Base-by-base conservation (phyloP, 2,888 invertebrate genomes). In the Leptopilina myrica region DNA sequence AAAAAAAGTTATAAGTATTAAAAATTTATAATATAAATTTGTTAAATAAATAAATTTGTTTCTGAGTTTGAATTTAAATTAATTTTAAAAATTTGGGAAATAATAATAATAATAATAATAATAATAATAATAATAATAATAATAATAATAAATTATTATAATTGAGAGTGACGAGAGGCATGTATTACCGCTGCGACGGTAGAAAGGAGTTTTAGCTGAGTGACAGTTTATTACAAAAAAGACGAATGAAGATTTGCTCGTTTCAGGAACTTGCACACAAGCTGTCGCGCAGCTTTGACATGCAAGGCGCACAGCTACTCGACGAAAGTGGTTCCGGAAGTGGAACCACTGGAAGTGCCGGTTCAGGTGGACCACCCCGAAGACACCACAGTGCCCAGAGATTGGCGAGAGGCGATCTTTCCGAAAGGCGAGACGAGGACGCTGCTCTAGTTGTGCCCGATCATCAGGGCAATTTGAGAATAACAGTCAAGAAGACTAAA, bases 401-500 rank as follows among this genome's bases (percentile, higher is more conserved):
- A 75, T 79, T 91, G 77, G 84, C 88, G 5, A 86, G 91, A 40
- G 78, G 82, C 75, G 85, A 84, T 76, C 66, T 78, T 59, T 78
- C 76, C 66, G 90, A 90, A 59, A 87, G 91, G 76, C 85, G 91
- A n/a, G 91, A 96, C 89, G 96, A 96, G 86, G 95, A 95, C 87
- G 94, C 95, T 82, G 94, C 95, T 81, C 92, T 96, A 91, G 96
- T 97, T 85, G 95, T 96, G 88, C 94, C 96, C 87, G 97, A 97
- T 92, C 95, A 96, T 92, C 96, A 96, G 92, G 97, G 97, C 86
- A 97, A 97, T 92, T 94, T 97, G 88, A 94, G 97, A 91, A 96
- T 98, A 88, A 96, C 96, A 85, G 97, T 98, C 86, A 96, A 96
- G 92, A 98, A 98, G 93, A 97, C 96, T 78, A 98, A 98, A 92